These are phyloP conservation scores for Microcebus jonahi DNA, from an alignment of 2,113 vertebrate species.

Conservation along the genomic window DNA sequence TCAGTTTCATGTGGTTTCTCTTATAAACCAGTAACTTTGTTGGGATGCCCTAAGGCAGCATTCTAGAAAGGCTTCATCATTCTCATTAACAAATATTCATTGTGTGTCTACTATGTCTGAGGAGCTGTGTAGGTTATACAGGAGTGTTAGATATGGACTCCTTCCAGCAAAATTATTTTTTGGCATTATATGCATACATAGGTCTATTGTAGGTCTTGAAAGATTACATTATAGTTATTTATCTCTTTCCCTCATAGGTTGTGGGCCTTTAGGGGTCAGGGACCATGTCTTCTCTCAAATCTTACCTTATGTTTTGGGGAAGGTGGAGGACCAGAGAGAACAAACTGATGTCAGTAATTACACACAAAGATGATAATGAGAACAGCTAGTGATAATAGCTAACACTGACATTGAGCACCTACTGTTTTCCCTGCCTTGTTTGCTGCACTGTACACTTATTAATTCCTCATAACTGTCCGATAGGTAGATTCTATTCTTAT, in stretches of 20 bases:
- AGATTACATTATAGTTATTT: neutral
- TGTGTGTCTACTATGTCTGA: neutral
- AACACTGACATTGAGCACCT: neutral
- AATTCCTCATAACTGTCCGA: neutral
- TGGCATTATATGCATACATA: neutral
- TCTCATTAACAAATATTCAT: neutral
- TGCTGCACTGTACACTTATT: neutral
- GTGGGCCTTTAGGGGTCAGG: neutral
- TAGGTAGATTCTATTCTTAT: neutral
- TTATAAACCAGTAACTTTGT: neutral
- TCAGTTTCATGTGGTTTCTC: neutral
- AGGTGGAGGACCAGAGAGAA: neutral
- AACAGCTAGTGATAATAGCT: neutral
- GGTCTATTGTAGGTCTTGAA: neutral
- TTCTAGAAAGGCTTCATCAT: neutral
- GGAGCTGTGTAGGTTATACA: neutral
- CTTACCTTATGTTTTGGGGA: neutral
- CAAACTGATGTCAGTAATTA: neutral
- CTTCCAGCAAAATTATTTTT: neutral
- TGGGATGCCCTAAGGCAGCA: neutral
- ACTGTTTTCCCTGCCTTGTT: neutral
- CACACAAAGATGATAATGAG: neutral
- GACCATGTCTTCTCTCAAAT: neutral
- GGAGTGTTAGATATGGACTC: neutral
- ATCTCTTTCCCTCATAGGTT: neutral